Base-by-base conservation (phyloP, 2,797 vertebrate genomes). In the Lithobates sylvaticus region DNA sequence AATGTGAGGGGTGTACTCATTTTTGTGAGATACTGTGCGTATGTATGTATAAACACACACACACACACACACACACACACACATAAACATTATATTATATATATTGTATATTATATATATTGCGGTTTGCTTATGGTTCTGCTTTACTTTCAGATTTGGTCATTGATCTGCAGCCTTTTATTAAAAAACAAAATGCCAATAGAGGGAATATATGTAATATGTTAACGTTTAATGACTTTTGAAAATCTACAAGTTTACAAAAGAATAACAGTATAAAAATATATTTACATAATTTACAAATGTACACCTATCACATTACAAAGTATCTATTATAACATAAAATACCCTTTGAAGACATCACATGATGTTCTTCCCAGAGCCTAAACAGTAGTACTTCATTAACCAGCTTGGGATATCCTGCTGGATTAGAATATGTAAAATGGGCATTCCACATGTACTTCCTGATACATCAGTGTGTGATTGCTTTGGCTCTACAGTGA, bases 221-320 rank as follows among this genome's bases (percentile, higher is more conserved):
- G 54, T 61, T 58, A 61, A 61, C 54, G 7, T 61, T 61, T 61
- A 29, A 67, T n/a, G 23, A 65, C 58, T 8, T 32, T 32, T 10
- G 5, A 67, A 67, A 26, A 67, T 67, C 65, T 67, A 27, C n/a
- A 67, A 9, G 65, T 67, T 67, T 67, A 67, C 65, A 67, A 12
- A 13, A 29, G n/a, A 26, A 29, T 29, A 10, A 67, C 65, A 67
- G 10, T 67, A 29, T 26, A 67, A 67, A 65, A 67, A 67, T 29
- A 67, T 29, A 67, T 67, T 67, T 67, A 67, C 65, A 67, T 27
- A 15, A 67, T 29, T 27, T 67, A 67, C 65, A 67, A 67, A 67
- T 67, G 65, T 67, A 67, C 65, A 67, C 3, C 12, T 29, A 29
- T 67, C 27, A 61, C 6, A 23, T 23, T 23, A 61, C 21, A 61